Percentiles rank a stretch among this genome's conserved stretches.
Evolutionary conservation across 92 coral and sea anemone species (phyloP).

Genomic region (Zoanthus gigantus): DNA sequence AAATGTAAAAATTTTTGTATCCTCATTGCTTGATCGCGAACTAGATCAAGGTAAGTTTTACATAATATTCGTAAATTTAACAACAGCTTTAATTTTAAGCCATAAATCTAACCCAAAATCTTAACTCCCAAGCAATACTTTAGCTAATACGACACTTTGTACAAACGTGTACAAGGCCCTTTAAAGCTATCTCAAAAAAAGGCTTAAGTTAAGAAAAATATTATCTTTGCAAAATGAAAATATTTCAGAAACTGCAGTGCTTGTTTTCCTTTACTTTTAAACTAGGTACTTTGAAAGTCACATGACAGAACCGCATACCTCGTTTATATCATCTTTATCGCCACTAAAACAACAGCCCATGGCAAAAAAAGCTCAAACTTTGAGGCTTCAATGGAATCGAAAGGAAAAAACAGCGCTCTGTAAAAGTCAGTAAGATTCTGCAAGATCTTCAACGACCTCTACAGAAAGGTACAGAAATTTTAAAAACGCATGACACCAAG

Average conservation of each 20-base stretch:
- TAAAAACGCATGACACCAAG: neutral
- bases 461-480: neutral
- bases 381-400: neutral
- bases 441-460: neutral
- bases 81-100: neutral
- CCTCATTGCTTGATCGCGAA: neutral
- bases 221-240: neutral
- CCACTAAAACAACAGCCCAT: constrained; percentile 99
- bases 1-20: no score
- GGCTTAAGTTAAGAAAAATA: neutral
- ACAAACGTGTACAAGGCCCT: neutral
- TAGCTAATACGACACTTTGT: neutral
- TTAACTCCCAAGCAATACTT: neutral
- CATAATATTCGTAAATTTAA: neutral
- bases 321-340: constrained; percentile 69
- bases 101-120: neutral
- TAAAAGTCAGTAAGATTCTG: neutral
- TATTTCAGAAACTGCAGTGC: neutral
- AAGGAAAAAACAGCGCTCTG: neutral
- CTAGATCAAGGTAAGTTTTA: neutral
- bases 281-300: neutral
- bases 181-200: neutral
- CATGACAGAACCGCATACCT: constrained; percentile 68
- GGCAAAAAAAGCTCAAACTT: constrained; percentile 4
- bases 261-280: neutral